Base-by-base conservation (phyloP, 35 echinoderm and acorn worm species). In the Ophiothrix spiculata region DNA sequence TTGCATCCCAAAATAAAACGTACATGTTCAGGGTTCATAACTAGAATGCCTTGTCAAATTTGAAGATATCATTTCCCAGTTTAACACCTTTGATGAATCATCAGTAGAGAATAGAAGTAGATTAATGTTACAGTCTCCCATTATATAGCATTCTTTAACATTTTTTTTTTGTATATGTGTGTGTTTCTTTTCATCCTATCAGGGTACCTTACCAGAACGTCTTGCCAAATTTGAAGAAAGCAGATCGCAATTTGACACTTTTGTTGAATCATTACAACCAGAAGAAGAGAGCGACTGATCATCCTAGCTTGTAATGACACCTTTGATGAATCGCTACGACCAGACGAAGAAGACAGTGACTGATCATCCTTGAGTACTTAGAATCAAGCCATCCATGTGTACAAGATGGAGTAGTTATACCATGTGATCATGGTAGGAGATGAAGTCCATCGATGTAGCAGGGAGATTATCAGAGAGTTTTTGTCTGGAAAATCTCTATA, bases 241-340 rank as follows among this genome's bases (percentile, higher is more conserved):
- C 45, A 73, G 82, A 42, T 75, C 49, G 0, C 74, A 90, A 36
- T 90, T 90, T 90, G 88, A 90, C 73, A 81, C 74, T 17, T 90
- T 90, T 63, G 88, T 90, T 10, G 80, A 82, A 36, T 77, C 80
- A 13, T 31, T 90, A 0, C 88, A 90, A 29, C 64, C 38, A 36
- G 88, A 89, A 40, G 84, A 76, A 4, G 84, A 86, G 25, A 69
- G 60, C 23, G 42, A 69, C 25, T 69, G 60, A 69, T n/a, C n/a
- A n/a, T n/a, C n/a, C n/a, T n/a, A n/a, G n/a, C n/a, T n/a, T n/a
- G n/a, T n/a, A n/a, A n/a, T n/a, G n/a, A n/a, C n/a, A n/a, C n/a
- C n/a, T n/a, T n/a, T n/a, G n/a, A n/a, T n/a, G n/a, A n/a, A n/a
- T n/a, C n/a, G n/a, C n/a, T n/a, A n/a, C n/a, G n/a, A n/a, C n/a